Evolutionary conservation across 1,140 invertebrate genomes (phyloP), one percentile per base, ranked within the genome.

Genomic region (Drosophila triauraria): DNA sequence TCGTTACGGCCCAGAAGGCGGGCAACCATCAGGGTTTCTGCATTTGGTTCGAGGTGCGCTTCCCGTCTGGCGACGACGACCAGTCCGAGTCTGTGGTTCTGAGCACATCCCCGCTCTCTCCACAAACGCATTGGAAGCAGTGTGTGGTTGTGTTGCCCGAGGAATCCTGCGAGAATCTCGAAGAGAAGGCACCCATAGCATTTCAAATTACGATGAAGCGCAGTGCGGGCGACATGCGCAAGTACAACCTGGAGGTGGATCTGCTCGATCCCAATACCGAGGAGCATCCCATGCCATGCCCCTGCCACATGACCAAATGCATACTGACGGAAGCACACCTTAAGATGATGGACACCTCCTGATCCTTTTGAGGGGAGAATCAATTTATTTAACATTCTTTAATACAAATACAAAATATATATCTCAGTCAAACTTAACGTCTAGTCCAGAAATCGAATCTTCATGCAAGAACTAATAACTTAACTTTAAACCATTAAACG

Each of bases 101-200:
- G 48, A 96, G 95, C 61, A 97, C 97, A 76, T 96, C 95, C 84
- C 98, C 96, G 58, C 94, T 94, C 71, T 95, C 95, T 82, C 94
- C 94, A 71, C 94, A 94, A 54, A 99, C 98, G 9, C 98, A 99
- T 93, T 99, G 99, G 99, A 99, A 99, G 93, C 99, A 99, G 93
- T 99, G 98, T 2, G 95, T 99, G 9, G 98, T 99, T 92, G 93
- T 95, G 3, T 80, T 96, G 40, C 95, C 95, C 10, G 91, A 94
- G 58, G 93, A 94, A 54, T 75, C 90, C 38, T 91, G 87, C 54
- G 92, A 93, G 70, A 72, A 91, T 42, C 91, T 95, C 0, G 95
- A 95, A 64, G 90, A 93, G 79, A 93, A 93, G 1, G 94, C 95
- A 75, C 95, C 96, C 6, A 93, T 97, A 17, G 95, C 95, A 20